phyloP scores from a whole-genome alignment of 30 jellyfish, hydroid and myxozoan species.

The Aurelia coerulea region DNA sequence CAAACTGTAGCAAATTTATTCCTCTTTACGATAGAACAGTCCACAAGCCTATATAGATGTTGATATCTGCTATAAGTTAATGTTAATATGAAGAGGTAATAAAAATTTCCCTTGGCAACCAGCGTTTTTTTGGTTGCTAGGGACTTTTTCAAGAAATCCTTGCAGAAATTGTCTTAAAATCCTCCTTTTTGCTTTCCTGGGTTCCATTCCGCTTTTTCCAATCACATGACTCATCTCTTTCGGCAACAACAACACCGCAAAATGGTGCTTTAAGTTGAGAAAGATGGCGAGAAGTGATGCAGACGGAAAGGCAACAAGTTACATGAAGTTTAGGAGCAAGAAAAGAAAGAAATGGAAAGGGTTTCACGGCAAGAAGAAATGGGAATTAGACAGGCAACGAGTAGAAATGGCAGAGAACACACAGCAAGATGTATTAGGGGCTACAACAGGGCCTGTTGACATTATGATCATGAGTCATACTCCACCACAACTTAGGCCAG shows the following conservation, averaged over 20 bases:
- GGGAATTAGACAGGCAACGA: background rate
- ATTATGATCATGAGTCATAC: too few species aligned
- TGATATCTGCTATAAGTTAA: too few species aligned
- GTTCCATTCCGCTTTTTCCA: background rate
- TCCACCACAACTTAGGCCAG: too few species aligned
- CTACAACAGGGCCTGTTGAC: background rate
- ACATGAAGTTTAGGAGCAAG: background rate
- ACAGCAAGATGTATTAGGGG: background rate
- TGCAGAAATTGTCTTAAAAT: background rate
- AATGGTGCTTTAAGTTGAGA: background rate
- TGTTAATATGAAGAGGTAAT: background rate
- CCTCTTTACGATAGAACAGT: too few species aligned
- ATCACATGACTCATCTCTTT: background rate
- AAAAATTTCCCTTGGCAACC: background rate
- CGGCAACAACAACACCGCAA: background rate
- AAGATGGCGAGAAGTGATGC: too few species aligned
- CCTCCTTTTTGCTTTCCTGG: background rate
- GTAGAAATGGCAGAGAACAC: background rate
- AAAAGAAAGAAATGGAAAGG: background rate
- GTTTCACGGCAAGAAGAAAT: background rate
- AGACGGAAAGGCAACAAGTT: too few species aligned
- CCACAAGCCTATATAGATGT: too few species aligned
- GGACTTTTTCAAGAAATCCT: background rate
- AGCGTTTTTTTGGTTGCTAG: background rate
- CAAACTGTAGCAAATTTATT: too few species aligned